Evolutionary conservation across 2,113 vertebrate species (phyloP).

Genomic region (Stegostoma tigrinum): DNA sequence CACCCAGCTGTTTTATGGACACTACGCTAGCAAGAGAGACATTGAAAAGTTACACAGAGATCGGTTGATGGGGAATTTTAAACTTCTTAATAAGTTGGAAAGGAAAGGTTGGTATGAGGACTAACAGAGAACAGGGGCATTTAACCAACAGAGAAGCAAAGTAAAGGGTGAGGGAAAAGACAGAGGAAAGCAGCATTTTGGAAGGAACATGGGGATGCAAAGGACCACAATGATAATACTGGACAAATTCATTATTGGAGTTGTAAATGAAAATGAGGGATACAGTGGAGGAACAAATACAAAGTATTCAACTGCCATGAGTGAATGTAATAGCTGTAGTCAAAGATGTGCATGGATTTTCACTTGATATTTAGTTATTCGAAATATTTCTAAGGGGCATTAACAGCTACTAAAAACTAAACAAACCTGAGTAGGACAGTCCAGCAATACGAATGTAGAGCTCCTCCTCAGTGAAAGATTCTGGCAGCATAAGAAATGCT

Average conservation of each 20-base stretch:
- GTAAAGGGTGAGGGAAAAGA: background rate
- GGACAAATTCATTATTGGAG: background rate
- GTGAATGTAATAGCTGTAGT: background rate
- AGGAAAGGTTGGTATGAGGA: background rate
- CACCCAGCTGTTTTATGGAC: background rate
- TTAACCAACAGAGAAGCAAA: background rate
- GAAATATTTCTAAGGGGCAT: background rate
- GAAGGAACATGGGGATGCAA: background rate
- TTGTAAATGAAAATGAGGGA: background rate
- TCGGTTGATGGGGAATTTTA: background rate
- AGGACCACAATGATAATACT: background rate
- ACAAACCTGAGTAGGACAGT: slow-evolving; percentile 81
- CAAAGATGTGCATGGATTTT: background rate
- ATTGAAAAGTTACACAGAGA: background rate
- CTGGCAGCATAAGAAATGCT: slow-evolving; percentile 88
- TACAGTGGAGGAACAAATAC: background rate
- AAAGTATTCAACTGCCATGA: background rate
- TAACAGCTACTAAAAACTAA: background rate
- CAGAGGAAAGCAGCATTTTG: background rate
- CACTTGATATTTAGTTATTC: background rate
- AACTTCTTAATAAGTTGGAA: background rate
- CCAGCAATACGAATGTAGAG: slow-evolving; percentile 83
- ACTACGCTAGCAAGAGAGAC: background rate
- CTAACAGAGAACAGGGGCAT: background rate
- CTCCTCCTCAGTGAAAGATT: slow-evolving; percentile 87